These are phyloP conservation scores for Drosophila bocki DNA, from an alignment of 1,140 invertebrate species.

Conservation along the genomic window DNA sequence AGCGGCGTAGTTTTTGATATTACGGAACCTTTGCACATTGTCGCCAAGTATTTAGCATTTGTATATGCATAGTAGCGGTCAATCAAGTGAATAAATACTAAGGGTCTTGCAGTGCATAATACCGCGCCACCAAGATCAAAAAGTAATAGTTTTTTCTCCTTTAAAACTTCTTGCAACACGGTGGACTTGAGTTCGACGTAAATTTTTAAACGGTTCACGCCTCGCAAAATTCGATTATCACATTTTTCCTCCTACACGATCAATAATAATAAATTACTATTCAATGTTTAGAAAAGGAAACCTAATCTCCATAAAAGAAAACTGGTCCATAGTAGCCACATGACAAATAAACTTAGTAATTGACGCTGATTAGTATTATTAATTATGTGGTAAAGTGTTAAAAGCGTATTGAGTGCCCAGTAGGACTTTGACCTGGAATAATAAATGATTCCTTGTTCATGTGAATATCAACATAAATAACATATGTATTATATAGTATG, in stretches of 20 bases:
- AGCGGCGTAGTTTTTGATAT: background rate
- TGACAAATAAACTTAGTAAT: background rate
- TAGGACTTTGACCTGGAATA: background rate
- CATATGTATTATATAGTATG: no score
- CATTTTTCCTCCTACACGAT: background rate
- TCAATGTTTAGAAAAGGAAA: background rate
- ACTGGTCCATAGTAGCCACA: background rate
- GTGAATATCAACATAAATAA: no score
- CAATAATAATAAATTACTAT: background rate
- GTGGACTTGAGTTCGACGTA: background rate
- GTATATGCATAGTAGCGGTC: background rate
- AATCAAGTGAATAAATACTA: background rate
- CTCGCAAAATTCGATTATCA: background rate
- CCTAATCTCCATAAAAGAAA: background rate
- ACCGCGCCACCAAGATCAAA: background rate
- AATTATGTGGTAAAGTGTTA: background rate
- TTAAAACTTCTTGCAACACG: background rate
- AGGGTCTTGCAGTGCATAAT: background rate
- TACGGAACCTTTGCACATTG: slow-evolving; percentile 1
- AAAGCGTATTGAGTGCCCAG: background rate
- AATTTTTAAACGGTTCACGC: background rate
- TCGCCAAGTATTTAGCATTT: background rate
- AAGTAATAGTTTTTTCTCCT: background rate
- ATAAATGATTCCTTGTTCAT: background rate
- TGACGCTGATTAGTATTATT: background rate